Conservation (phyloP, 2,888 invertebrate genomes). For the Didymodactylos carnosus region DNA sequence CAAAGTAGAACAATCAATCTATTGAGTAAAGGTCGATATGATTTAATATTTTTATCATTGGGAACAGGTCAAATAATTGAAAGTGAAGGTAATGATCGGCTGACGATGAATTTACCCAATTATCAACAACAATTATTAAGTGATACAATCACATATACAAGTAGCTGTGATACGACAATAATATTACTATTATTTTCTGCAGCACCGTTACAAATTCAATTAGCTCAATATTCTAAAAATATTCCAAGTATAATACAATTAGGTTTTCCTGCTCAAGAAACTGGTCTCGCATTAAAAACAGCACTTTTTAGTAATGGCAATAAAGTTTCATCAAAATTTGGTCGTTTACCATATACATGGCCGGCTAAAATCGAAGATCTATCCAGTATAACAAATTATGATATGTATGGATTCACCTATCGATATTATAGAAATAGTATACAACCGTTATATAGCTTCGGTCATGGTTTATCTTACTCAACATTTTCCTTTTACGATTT, state of each 20-base stretch:
- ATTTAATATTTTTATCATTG: not conserved
- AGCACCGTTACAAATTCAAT: not conserved
- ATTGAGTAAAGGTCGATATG: not conserved
- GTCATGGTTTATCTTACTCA: constrained; percentile 19
- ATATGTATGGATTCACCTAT: not conserved
- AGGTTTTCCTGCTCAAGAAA: not conserved
- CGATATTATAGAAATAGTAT: not conserved
- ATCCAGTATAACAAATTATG: not conserved
- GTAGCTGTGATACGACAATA: not conserved
- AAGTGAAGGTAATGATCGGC: not conserved
- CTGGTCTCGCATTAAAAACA: not conserved
- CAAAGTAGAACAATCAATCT: not conserved
- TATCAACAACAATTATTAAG: not conserved
- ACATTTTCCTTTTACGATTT: constrained; percentile 14
- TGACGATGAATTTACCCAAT: not conserved
- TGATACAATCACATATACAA: not conserved
- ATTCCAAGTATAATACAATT: not conserved
- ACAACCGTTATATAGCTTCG: constrained; percentile 13
- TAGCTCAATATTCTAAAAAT: not conserved
- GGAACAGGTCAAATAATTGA: not conserved
- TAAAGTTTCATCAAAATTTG: not conserved
- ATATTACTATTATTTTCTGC: not conserved
- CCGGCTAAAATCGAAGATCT: not conserved
- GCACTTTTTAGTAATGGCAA: not conserved
- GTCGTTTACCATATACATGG: not conserved